Evolutionary conservation across 2,113 vertebrate genomes (phyloP).

Genomic region (Onychorhynchus coronatus): DNA sequence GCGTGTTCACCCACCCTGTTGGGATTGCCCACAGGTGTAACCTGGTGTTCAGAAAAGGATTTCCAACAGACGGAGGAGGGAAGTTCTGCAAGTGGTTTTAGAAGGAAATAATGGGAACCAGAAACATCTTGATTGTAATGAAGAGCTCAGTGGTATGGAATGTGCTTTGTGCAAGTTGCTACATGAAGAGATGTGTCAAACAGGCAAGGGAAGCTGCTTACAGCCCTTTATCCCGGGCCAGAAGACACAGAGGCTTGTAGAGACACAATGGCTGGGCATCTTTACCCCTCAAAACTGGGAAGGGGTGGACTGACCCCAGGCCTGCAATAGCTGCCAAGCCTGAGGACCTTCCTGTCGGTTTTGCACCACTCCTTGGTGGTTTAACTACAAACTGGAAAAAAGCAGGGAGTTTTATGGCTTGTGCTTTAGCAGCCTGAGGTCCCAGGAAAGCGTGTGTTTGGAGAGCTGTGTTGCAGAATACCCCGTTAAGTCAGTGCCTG

Average conservation of each 20-base stretch:
- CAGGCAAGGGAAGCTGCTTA: neutral
- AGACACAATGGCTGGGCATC: fast-evolving
- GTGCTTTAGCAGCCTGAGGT: neutral
- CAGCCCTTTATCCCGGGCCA: neutral
- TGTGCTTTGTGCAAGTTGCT: neutral
- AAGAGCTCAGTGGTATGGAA: neutral
- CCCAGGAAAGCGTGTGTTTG: neutral
- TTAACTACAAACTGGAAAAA: neutral
- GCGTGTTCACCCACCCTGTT: neutral
- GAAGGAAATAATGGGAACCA: neutral
- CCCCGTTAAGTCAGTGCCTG: neutral
- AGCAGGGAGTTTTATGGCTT: too few relatives aligned
- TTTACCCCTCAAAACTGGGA: neutral
- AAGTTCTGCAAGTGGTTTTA: neutral
- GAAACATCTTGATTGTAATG: neutral
- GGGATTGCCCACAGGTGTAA: fast-evolving
- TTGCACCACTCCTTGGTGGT: neutral
- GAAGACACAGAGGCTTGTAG: neutral
- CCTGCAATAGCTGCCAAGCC: neutral
- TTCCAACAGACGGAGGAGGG: neutral
- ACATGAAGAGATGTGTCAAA: neutral
- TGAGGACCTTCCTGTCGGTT: neutral
- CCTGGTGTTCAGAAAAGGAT: neutral
- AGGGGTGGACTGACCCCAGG: neutral
- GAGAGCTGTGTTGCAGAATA: neutral